Percentiles rank a stretch among this genome's conserved stretches.
Evolutionary conservation across 2,113 vertebrate genomes (phyloP).

Genomic region (Chaenocephalus aceratus): DNA sequence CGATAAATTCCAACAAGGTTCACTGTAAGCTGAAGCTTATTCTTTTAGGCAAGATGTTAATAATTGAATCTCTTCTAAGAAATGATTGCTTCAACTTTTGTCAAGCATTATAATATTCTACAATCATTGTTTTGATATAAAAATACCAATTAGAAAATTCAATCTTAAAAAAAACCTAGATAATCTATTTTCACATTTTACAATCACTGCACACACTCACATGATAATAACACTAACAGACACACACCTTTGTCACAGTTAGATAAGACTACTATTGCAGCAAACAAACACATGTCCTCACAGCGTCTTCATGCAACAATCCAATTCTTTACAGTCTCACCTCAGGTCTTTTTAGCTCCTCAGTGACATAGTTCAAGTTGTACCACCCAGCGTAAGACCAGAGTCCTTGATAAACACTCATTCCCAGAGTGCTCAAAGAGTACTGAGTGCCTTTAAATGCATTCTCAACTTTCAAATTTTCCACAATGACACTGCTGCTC

Average conservation of each 20-base stretch:
- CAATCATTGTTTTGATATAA: neutral
- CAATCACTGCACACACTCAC: neutral
- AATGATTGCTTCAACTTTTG: neutral
- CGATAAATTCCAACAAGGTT: neutral
- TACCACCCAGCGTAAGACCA: conserved; percentile 89
- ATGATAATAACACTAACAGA: neutral
- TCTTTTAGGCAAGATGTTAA: neutral
- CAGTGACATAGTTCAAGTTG: conserved; percentile 86
- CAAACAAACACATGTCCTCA: neutral
- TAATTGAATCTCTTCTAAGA: neutral
- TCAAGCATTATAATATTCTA: neutral
- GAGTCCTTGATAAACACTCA: conserved; percentile 89
- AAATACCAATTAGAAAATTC: neutral
- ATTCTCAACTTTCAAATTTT: conserved; percentile 75
- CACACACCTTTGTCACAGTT: neutral
- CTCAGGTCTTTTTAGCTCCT: conserved; percentile 89
- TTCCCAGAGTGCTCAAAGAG: conserved; percentile 75
- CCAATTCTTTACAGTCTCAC: conserved; percentile 68
- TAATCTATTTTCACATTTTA: too few species aligned
- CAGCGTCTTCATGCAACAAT: neutral
- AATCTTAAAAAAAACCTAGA: neutral
- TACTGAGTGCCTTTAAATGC: conserved; percentile 72
- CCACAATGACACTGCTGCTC: conserved; percentile 73
- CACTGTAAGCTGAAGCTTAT: too few species aligned
- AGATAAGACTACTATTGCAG: conserved; percentile 11